A percentile compares a stretch with the other conserved stretches of the same genome.
These are phyloP conservation scores for Synanthedon tipuliformis DNA, from an alignment of 2,888 invertebrate genomes.

Conservation along the genomic window DNA sequence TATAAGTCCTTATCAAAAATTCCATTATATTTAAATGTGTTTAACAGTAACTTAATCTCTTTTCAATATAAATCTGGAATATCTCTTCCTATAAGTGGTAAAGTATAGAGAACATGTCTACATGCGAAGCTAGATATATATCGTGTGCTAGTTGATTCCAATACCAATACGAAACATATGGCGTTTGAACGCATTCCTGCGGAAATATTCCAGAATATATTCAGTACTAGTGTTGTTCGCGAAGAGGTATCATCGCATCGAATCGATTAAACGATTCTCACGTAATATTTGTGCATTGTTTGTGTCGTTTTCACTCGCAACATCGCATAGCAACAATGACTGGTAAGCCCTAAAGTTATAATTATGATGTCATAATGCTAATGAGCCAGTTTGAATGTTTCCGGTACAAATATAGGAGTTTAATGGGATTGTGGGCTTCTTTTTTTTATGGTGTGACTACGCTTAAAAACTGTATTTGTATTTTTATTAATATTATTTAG, in stretches of 20 bases:
- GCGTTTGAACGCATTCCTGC: constrained; percentile 38
- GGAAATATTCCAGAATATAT: constrained; percentile 42
- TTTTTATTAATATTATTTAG: too few relatives aligned
- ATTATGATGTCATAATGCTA: background rate
- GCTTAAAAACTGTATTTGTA: too few relatives aligned
- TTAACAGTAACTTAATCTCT: too few relatives aligned
- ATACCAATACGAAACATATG: constrained; percentile 48
- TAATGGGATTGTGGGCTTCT: background rate
- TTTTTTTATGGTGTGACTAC: background rate
- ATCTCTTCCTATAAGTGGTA: too few relatives aligned
- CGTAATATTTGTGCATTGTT: background rate
- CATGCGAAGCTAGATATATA: constrained; percentile 8
- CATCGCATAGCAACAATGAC: constrained; percentile 4
- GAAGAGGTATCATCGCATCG: constrained; percentile 9
- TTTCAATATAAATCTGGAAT: too few relatives aligned
- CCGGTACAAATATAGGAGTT: background rate
- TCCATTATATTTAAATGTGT: too few relatives aligned
- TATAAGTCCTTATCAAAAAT: too few relatives aligned
- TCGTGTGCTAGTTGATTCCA: constrained; percentile 13
- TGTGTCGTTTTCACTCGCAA: background rate
- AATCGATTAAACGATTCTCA: constrained; percentile 9
- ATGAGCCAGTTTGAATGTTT: background rate
- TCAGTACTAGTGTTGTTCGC: constrained; percentile 37
- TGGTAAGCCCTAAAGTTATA: constrained; percentile 6
- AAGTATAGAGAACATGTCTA: too few relatives aligned